Conservation (phyloP, 2,888 invertebrate species). For the Fabriciana adippe region DNA sequence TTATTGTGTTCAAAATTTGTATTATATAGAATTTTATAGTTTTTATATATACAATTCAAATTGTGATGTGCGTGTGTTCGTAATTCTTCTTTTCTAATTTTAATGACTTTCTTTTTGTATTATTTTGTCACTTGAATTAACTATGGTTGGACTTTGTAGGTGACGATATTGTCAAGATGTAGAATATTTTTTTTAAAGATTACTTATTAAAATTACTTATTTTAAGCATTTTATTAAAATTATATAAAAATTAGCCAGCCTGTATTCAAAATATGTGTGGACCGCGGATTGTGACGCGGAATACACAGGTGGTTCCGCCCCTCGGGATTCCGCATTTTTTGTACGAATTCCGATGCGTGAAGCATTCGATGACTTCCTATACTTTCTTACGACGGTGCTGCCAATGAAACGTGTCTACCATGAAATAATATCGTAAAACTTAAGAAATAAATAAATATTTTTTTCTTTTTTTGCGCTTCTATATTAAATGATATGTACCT, state of each 20-base stretch:
- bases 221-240: background rate
- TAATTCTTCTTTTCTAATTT: too few species aligned
- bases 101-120: too few species aligned
- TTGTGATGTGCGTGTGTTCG: too few species aligned
- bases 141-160: too few species aligned
- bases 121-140: too few species aligned
- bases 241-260: constrained; percentile 39
- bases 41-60: too few species aligned
- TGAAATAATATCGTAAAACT: background rate
- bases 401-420: background rate
- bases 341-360: constrained; percentile 33
- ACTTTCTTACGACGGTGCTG: background rate
- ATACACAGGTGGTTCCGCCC: constrained; percentile 78
- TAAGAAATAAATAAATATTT: background rate
- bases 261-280: constrained; percentile 46
- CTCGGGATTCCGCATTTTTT: constrained; percentile 67
- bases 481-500: too few species aligned
- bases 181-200: background rate
- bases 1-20: too few species aligned
- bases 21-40: too few species aligned
- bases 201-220: background rate
- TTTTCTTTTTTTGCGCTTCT: too few species aligned
- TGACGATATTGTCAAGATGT: too few species aligned
- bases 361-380: constrained; percentile 33
- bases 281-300: constrained; percentile 53